These are phyloP conservation scores for Ostrea edulis DNA, from an alignment of 1,140 invertebrate species.

Conservation along the genomic window DNA sequence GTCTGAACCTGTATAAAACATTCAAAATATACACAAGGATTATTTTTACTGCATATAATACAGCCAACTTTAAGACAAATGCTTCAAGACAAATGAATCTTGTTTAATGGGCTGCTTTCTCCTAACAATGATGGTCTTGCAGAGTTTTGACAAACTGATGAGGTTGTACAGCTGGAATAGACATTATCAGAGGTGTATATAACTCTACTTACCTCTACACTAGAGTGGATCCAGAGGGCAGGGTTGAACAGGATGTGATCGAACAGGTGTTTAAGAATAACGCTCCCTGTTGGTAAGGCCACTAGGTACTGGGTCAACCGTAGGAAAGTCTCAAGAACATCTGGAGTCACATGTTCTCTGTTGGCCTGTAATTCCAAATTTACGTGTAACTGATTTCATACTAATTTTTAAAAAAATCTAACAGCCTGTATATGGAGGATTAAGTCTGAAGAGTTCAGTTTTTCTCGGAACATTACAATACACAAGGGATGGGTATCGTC, in stretches of 20 bases:
- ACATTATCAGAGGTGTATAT: no score
- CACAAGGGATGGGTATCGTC: no score
- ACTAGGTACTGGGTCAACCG: slow-evolving; percentile 98
- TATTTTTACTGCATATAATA: not conserved
- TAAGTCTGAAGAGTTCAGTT: no score
- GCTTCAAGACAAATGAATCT: not conserved
- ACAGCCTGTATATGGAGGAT: no score
- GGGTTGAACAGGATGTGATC: slow-evolving; percentile 99
- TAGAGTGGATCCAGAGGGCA: slow-evolving; percentile 98
- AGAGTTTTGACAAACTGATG: no score
- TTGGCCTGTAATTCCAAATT: slow-evolving; percentile 83
- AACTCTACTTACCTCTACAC: slow-evolving; percentile 86
- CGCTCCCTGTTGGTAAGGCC: slow-evolving; percentile 94
- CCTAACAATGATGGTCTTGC: no score
- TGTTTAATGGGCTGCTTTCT: no score
- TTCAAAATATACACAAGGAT: not conserved
- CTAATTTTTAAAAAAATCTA: no score
- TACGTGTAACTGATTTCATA: no score
- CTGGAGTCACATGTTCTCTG: slow-evolving; percentile 94
- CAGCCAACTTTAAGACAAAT: not conserved
- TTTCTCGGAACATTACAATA: no score
- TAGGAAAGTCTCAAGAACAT: slow-evolving; percentile 95
- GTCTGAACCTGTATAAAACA: slow-evolving; percentile 86
- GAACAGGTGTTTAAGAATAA: slow-evolving; percentile 97
- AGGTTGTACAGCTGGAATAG: no score